phyloP scores from a whole-genome alignment of 2,888 invertebrate genomes.

The Cyrtodaria siliqua region DNA sequence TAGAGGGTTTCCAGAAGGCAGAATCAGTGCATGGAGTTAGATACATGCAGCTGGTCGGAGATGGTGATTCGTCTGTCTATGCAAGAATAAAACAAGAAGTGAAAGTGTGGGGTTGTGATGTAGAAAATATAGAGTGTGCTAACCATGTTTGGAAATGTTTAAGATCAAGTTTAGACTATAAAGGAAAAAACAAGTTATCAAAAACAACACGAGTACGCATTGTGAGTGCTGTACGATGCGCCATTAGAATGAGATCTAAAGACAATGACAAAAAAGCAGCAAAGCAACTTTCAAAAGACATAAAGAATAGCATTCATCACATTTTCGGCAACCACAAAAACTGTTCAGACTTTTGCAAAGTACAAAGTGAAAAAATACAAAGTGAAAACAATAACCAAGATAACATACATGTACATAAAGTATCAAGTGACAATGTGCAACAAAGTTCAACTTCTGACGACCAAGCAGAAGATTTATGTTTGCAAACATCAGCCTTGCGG shows the following conservation, averaged over 20 bases:
- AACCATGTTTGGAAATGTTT: constrained; percentile 46
- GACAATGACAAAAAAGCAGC: constrained; percentile 7
- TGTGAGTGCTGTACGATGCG: constrained; percentile 41
- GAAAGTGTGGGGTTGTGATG: constrained; percentile 35
- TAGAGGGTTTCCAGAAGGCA: constrained; percentile 52
- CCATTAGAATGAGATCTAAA: constrained; percentile 41
- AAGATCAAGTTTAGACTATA: constrained; percentile 23
- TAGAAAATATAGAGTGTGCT: constrained; percentile 44
- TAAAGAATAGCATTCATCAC: constrained; percentile 43
- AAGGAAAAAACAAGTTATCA: constrained; percentile 32
- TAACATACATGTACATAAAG: not conserved
- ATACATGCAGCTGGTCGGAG: constrained; percentile 39
- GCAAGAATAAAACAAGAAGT: constrained; percentile 29
- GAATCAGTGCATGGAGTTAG: constrained; percentile 54
- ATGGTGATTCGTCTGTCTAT: constrained; percentile 46
- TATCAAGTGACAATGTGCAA: not conserved
- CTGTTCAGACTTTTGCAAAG: constrained; percentile 48
- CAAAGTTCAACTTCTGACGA: too few species aligned
- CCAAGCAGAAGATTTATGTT: not conserved
- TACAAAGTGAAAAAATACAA: not conserved
- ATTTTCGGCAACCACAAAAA: constrained; percentile 44
- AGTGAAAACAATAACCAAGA: not conserved
- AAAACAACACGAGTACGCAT: constrained; percentile 35
- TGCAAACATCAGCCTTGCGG: not conserved
- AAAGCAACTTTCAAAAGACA: constrained; percentile 46